Evolutionary conservation across 2,113 vertebrate species (phyloP), one percentile per base, ranked within the genome.

Genomic region (Tamias sibiricus): DNA sequence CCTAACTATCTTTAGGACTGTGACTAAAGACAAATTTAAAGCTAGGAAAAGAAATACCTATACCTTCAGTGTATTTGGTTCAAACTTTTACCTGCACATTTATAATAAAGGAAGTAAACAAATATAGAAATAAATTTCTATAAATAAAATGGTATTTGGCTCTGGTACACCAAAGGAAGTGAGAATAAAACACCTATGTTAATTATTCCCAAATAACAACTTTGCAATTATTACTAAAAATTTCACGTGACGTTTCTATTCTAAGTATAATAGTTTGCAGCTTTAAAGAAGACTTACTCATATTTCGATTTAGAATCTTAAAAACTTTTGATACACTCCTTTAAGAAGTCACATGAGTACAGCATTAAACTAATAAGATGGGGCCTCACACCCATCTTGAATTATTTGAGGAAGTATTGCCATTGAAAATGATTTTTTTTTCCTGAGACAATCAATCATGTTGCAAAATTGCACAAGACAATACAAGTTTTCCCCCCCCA

Each of bases 391-490:
- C 7, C 17, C 89, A 92, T 32, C 44, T 62, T 77, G 75, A 94
- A 79, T 87, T 72, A 95, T 49, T 16, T 69, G 54, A 92, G 44
- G 17, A 95, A 77, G 71, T 59, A 92, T 19, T 95, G 71, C 28
- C 75, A 84, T 68, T 71, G 4, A 79, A 87, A 96, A n/a, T 30
- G 32, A 76, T n/a, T 87, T 47, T 94, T 90, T n/a, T 93, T 85
- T 97, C 96, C 95, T 94, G 94, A 97, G 95, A 97, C n/a, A n/a
- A n/a, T n/a, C 83, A 95, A 37, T 62, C 40, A 88, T 71, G 28
- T 79, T 95, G 64, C 19, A 92, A 74, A 80, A 71, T 57, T 42
- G 71, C 35, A 80, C 9, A 47, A 85, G 83, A 77, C 40, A 59
- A 76, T 42, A 90, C 40, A 95, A 57, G 72, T 44, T 71, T 80